Conservation (phyloP, 1,140 invertebrate genomes). For the Caenorhabditis latens region DNA sequence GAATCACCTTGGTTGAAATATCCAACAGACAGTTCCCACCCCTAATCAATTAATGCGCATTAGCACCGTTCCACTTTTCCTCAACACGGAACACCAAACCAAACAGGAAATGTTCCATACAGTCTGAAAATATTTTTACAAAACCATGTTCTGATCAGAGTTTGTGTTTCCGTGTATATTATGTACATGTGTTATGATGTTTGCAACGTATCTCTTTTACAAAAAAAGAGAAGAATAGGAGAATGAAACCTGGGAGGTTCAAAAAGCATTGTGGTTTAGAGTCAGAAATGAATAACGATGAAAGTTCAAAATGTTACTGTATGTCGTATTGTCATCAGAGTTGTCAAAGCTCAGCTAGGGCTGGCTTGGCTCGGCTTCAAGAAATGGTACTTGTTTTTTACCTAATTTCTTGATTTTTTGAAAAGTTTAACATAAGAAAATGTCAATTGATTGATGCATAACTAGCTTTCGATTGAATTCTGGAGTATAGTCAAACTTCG, state of each 20-base stretch:
- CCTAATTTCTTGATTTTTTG: no score
- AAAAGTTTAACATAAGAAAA: no score
- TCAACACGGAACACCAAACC: background rate
- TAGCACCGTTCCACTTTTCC: background rate
- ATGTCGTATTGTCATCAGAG: background rate
- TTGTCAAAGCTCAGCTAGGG: no score
- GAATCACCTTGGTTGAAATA: no score
- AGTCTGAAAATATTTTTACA: background rate
- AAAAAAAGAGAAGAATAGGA: background rate
- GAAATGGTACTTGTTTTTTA: no score
- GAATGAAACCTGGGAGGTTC: conserved; percentile 6
- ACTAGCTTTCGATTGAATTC: no score
- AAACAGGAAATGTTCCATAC: no score
- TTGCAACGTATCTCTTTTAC: conserved; percentile 7
- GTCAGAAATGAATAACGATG: background rate
- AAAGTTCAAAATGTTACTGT: conserved; percentile 1
- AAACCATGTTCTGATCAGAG: background rate
- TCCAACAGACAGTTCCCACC: no score
- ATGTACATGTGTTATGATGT: conserved; percentile 52
- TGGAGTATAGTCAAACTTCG: no score
- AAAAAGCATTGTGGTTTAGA: conserved; percentile 13
- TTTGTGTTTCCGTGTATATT: conserved; percentile 9
- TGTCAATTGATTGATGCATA: no score
- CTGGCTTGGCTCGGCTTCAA: no score
- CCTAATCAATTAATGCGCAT: no score